Base-by-base conservation (phyloP, 2,888 invertebrate genomes). In the Odontocolon sp. region DNA sequence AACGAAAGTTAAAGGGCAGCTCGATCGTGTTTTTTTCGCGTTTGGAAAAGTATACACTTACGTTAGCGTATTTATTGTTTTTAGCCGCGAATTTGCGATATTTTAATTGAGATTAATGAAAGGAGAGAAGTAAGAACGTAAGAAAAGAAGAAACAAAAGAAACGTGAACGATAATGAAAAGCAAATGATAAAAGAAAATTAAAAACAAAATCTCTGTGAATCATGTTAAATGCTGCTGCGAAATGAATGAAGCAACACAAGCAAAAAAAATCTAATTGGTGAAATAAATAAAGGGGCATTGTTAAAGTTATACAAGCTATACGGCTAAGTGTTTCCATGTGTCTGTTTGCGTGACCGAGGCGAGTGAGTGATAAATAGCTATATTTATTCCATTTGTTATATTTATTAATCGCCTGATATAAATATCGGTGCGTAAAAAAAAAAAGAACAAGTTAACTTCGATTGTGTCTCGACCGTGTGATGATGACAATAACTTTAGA, bases 211-310 rank as follows among this genome's bases (percentile, higher is more conserved):
- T 82, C 73, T 81, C 71, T 82, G 78, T 77, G 71, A 81, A 84
- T 79, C 72, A 76, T 84, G 81, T 84, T 80, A 79, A 74, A 59
- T 45, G 73, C 26, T 54, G 52, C 63, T 77, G 72, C 70, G 79
- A 72, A 56, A 52, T 79, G 54, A 54, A 79, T 70, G 26, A 61
- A 52, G 18, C 63, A 40, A 42, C 63, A 31, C 47, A 54, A 56
- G 38, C 64, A 77, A 69, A 73, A 68, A 69, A 67, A 75, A 80
- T 76, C 80, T 79, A 74, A 82, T 79, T 81, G 80, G 81, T 84
- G 80, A 71, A 80, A 81, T 82, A 79, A 87, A 87, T 86, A 88
- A 88, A 87, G 85, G 85, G 86, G 85, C 87, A 88, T 88, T 88
- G 88, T 87, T 88, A 85, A 87, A 87, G 87, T 88, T 88, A 87